Percentiles rank a stretch among this genome's conserved stretches.
Evolutionary conservation across 2,113 vertebrate genomes (phyloP).

Genomic region (Tyto alba): DNA sequence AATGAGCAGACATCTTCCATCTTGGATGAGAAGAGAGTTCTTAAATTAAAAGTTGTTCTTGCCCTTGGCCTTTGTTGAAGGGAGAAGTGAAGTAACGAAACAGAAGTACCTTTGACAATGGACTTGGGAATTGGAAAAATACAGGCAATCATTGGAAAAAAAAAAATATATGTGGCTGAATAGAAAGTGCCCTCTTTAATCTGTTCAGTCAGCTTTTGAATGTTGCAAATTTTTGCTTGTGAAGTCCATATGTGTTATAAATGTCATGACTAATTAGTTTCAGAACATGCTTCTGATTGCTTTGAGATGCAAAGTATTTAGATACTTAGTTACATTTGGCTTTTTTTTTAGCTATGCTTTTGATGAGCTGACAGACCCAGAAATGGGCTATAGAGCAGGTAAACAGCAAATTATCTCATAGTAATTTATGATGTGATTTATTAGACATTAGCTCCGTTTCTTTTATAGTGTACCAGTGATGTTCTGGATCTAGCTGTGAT

Average conservation of each 20-base stretch:
- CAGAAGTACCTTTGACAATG: background rate
- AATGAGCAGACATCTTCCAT: background rate
- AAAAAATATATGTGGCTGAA: accelerated
- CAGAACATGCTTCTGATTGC: background rate
- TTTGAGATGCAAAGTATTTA: background rate
- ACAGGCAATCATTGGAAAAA: background rate
- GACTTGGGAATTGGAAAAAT: background rate
- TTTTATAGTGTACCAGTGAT: background rate
- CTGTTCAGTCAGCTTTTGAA: background rate
- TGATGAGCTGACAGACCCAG: background rate
- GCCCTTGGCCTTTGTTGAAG: background rate
- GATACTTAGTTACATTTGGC: background rate
- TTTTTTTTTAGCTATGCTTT: background rate
- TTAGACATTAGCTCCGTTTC: background rate
- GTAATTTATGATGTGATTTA: background rate
- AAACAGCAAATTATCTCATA: background rate
- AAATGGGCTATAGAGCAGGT: background rate
- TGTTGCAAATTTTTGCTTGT: background rate
- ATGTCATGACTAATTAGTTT: background rate
- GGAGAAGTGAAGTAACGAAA: background rate
- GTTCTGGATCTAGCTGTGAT: background rate
- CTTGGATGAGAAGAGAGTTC: background rate
- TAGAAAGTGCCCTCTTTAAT: background rate
- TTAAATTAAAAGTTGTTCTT: background rate
- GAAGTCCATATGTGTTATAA: background rate